phyloP scores from a whole-genome alignment of 2,113 vertebrate genomes.

The Rhipidura dahli region DNA sequence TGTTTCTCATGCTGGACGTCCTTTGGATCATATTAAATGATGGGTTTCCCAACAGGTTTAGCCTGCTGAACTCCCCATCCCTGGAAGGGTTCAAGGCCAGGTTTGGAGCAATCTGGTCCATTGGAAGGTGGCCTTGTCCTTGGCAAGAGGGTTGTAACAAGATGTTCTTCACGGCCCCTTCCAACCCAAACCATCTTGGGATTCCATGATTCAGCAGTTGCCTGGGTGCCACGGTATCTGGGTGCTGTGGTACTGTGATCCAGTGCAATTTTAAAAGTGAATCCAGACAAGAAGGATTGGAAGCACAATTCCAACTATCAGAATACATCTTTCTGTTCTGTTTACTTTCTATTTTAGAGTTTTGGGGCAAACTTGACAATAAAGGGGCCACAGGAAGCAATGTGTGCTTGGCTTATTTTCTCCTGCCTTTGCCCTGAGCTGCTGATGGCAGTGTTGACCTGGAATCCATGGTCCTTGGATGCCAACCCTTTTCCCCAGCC shows the following conservation, averaged over 20 bases:
- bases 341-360: neutral
- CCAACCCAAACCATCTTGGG: neutral
- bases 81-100: neutral
- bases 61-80: neutral
- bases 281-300: neutral
- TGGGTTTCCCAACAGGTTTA: neutral
- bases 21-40: neutral
- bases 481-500: neutral
- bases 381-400: neutral
- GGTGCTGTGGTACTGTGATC: neutral
- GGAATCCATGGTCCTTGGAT: fast-evolving
- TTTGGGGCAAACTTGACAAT: neutral
- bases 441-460: neutral
- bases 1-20: neutral
- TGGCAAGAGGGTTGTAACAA: neutral
- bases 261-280: neutral
- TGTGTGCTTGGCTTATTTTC: neutral
- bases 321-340: neutral
- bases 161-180: neutral
- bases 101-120: neutral
- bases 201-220: neutral
- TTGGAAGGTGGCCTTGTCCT: neutral
- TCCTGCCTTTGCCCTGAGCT: neutral
- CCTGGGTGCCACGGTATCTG: neutral
- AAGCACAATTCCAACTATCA: neutral